Base-by-base conservation (phyloP, 1,140 invertebrate genomes). In the Aphelenchoides avenae region DNA sequence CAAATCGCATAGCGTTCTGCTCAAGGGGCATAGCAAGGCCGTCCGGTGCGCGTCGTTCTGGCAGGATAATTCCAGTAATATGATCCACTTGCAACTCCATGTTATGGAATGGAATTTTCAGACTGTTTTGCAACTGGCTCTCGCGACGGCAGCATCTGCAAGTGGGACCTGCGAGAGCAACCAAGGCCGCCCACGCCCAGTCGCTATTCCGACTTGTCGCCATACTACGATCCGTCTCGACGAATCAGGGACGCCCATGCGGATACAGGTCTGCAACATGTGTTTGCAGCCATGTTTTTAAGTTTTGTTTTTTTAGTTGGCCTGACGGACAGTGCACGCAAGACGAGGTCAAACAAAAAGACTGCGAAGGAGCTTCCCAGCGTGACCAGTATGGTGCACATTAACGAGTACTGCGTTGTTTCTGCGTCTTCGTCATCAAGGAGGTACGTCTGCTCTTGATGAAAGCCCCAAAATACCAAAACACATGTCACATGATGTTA, bases 111-210 rank as follows among this genome's bases (percentile, higher is more conserved):
- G 26, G 27, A 11, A 51, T 18, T 20, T 59, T 18, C 11, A 60
- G 57, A 61, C 43, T 60, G 61, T 4, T 42, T 60, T 18, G 24
- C 63, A 18, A 64, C 57, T 64, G 57, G 57, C 0, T 46, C 41
- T 15, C 37, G 56, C 29, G 57, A 60, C 40, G 57, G 57, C 6
- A 18, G n/a, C 9, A 58, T 60, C 18, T 31, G 60, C 36, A 33
- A 33, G n/a, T 60, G 57, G 57, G 57, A 60, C 43, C 24, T 46
- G 6, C 58, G 57, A 5, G 22, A 27, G 6, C 40, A 43, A 3
- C 30, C 57, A 13, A 5, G n/a, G n/a, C n/a, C n/a, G n/a, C n/a
- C n/a, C n/a, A n/a, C n/a, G n/a, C n/a, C n/a, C n/a, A n/a, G n/a
- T n/a, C n/a, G n/a, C n/a, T n/a, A n/a, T n/a, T n/a, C n/a, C n/a